Evolutionary conservation across 2,888 invertebrate genomes (phyloP), one percentile per base, ranked within the genome.

Genomic region (Pristionchus entomophagus): DNA sequence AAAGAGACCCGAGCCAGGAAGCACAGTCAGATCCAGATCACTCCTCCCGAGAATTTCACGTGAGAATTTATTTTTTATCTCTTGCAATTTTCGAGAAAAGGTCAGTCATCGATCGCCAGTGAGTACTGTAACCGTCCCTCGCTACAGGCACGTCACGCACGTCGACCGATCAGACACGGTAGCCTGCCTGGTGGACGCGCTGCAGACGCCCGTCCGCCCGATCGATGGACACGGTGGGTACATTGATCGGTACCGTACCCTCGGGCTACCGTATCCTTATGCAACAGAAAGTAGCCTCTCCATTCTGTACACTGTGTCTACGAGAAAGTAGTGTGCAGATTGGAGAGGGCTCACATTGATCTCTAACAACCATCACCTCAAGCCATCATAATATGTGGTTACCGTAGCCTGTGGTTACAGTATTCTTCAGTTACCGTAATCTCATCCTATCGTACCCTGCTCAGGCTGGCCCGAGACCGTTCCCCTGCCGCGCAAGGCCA

Each of bases 141-240:
- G n/a, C n/a, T 73, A 41, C 73, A 73, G 73, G 73, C 22, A 38
- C 6, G n/a, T 73, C 26, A 38, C 73, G 2, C 73, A 73, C 73
- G 41, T 73, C 45, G 73, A 73, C 8, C 73, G 73, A 5, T 35
- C 38, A 5, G 73, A 38, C 41, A 73, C 73, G 41, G 73, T 73
- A 14, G 73, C 38, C 73, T 26, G 14, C 22, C 73, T 73, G 45
- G 45, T 73, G 26, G 3, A 73, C 26, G 73, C 73, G 4, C 41
- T 73, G 41, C 73, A 73, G 45, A 45, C 41, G 12, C 73, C 41
- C n/a, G 73, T 73, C 32, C 29, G 4, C 3, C 62, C 6, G 29
- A 32, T 69, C 69, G 19, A 41, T 69, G 8, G 38, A 69, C 5
- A n/a, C n/a, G n/a, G n/a, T n/a, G n/a, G n/a, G n/a, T n/a, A n/a